phyloP scores from a whole-genome alignment of 2,888 invertebrate species.

The Epinotia ramella region DNA sequence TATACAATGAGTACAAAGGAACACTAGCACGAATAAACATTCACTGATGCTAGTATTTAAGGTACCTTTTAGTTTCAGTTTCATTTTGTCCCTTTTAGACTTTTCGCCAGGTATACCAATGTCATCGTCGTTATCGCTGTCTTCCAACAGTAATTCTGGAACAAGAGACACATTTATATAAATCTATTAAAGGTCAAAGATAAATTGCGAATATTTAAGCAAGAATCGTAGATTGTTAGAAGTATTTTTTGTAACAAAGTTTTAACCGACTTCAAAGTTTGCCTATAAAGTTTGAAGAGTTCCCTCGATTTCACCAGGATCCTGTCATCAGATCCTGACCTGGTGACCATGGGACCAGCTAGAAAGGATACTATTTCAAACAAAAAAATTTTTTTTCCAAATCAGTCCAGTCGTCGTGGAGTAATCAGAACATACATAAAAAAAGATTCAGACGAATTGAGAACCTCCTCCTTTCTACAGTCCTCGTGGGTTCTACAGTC shows the following conservation, averaged over 20 bases:
- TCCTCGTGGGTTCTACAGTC: no score
- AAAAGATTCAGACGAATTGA: no score
- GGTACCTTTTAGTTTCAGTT: constrained; percentile 73
- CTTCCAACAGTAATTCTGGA: constrained; percentile 73
- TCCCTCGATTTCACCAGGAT: no score
- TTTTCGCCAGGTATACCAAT: constrained; percentile 73
- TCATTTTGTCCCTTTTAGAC: constrained; percentile 62
- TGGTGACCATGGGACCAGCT: background rate
- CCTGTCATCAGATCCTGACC: background rate
- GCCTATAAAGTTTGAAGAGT: no score
- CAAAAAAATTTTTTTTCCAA: background rate
- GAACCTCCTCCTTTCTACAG: no score
- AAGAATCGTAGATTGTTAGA: background rate
- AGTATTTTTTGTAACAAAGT: no score
- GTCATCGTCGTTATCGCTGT: constrained; percentile 75
- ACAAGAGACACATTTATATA: constrained; percentile 42
- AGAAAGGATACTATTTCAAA: background rate
- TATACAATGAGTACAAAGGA: background rate
- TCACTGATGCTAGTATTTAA: background rate
- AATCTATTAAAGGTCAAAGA: background rate
- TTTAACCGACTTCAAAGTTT: no score
- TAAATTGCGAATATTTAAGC: background rate
- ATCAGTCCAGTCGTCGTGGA: no score
- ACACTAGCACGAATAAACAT: background rate
- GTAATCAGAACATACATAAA: no score